A percentile compares a stretch with the other conserved stretches of the same genome.
These are phyloP conservation scores for Argyra leucocephala DNA, from an alignment of 2,888 invertebrate species.

Conservation along the genomic window DNA sequence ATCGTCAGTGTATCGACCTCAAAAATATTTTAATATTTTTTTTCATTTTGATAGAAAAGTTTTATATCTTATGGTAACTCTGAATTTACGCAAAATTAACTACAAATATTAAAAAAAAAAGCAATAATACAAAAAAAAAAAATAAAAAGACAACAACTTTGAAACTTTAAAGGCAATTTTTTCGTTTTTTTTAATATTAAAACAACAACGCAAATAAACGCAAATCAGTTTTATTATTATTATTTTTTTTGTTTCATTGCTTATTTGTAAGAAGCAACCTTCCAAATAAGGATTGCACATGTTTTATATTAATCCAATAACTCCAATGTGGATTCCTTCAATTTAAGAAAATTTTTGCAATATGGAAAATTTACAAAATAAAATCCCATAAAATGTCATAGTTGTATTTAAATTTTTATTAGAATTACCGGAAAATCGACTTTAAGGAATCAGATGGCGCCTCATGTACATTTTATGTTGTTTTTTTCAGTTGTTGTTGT, in stretches of 20 bases:
- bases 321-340: conserved; percentile 37
- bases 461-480: background rate
- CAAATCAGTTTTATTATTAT: too few species aligned
- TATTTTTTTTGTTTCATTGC: conserved; percentile 1
- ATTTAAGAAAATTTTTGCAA: conserved; percentile 36
- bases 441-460: conserved; percentile 13
- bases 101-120: too few species aligned
- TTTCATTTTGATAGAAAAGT: too few species aligned
- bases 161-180: too few species aligned
- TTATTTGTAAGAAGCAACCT: conserved; percentile 30
- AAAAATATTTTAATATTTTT: too few species aligned
- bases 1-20: too few species aligned
- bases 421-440: conserved; percentile 10
- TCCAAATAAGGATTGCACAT: conserved; percentile 44
- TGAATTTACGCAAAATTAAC: too few species aligned
- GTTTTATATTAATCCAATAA: conserved; percentile 42
- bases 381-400: conserved; percentile 18
- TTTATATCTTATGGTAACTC: too few species aligned
- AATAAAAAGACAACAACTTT: too few species aligned
- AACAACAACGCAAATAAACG: background rate
- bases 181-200: too few species aligned
- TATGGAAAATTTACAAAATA: conserved; percentile 26
- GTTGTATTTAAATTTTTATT: conserved; percentile 19
- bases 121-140: too few species aligned
- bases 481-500: background rate